Evolutionary conservation across 2,113 vertebrate genomes (phyloP).

Genomic region (Platysteira castanea): DNA sequence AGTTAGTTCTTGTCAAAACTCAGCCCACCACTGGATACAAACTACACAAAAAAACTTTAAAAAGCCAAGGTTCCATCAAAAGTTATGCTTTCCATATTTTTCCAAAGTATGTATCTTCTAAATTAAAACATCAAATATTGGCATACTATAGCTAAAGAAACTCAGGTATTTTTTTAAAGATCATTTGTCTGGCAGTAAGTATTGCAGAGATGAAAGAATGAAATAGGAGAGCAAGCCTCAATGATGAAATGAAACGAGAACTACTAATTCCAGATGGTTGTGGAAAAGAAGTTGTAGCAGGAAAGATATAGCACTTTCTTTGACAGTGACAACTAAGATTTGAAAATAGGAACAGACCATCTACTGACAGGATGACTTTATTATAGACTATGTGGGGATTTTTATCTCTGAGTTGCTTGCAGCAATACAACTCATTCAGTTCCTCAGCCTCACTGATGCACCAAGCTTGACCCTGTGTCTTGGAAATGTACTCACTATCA

Average conservation of each 20-base stretch:
- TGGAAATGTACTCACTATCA: conserved; percentile 11
- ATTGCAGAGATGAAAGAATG: background rate
- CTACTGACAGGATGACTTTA: background rate
- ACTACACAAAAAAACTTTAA: background rate
- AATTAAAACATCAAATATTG: background rate
- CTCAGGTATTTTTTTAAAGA: background rate
- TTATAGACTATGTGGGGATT: background rate
- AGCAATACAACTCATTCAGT: background rate
- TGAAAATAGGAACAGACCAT: background rate
- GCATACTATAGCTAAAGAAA: background rate
- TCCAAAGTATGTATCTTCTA: background rate
- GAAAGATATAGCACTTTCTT: background rate
- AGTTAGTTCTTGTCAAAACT: background rate
- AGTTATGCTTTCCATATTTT: background rate
- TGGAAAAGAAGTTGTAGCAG: background rate
- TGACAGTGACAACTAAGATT: background rate
- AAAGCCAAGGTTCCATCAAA: background rate
- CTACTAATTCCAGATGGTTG: background rate
- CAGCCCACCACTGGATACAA: background rate
- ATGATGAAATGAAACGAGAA: background rate
- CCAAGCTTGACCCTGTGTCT: conserved; percentile 16
- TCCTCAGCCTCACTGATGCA: background rate
- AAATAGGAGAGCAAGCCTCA: background rate
- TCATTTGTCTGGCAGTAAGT: background rate
- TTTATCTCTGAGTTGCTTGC: conserved; percentile 1